Base-by-base conservation (phyloP, 2,888 invertebrate genomes). In the Dione juno region DNA sequence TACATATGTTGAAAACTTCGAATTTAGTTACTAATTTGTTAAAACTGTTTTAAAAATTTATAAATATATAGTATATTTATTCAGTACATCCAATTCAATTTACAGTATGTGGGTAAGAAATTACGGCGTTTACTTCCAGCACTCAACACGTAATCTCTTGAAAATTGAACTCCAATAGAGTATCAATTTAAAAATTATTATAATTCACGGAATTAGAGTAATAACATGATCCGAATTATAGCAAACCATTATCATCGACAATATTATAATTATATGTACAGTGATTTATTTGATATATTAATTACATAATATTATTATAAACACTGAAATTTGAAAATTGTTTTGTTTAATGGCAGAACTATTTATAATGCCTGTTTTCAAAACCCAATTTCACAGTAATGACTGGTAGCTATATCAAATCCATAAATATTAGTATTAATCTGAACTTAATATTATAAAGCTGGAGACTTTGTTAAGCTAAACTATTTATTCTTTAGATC, bases 1-100 rank as follows among this genome's bases (percentile, higher is more conserved):
- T 68, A 65, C 59, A 59, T 63, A 58, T 59, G 65, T 68, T 50
- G 45, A 59, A 58, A 65, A 68, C 68, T 71, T 68, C 14, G 16
- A 21, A 59, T 65, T 41, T 45, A 59, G 63, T 50, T 53, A 14
- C 43, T 52, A 67, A 70, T 66, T 53, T 66, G 50, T 53, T 61
- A 9, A 61, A 28, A 6, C 14, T 21, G 45, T 54, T 59, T 37
- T 16, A 37, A 63, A 58, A 43, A 57, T 58, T 37, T 57, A 16
- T n/a, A n/a, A n/a, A n/a, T n/a, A n/a, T n/a, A n/a, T n/a, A n/a
- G n/a, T n/a, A n/a, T 54, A n/a, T 28, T 28, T 28, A 28, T 28
- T 28, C 28, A 28, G 28, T 28, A 28, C 28, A 28, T 28, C 5
- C 5, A 28, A 28, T 28, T 28, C 5, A 3, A 28, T 3, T 2